Evolutionary conservation across 2,113 vertebrate species (phyloP).

Genomic region (Stercorarius parasiticus): DNA sequence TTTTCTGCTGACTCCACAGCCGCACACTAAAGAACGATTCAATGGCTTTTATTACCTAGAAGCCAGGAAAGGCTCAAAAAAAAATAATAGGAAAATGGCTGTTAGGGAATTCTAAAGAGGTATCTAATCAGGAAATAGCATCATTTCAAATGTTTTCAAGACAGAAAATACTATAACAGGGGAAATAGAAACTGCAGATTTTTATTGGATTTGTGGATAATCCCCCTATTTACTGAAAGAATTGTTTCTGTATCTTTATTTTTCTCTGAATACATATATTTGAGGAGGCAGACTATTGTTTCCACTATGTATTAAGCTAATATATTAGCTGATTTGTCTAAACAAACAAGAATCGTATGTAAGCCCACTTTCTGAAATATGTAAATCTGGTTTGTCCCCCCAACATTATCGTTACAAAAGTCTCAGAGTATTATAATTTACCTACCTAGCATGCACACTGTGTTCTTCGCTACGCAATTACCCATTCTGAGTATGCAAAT

Average conservation of each 20-base stretch:
- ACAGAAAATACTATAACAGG: background rate
- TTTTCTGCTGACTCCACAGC: conserved; percentile 26
- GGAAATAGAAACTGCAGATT: background rate
- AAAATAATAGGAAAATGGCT: background rate
- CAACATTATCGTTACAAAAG: background rate
- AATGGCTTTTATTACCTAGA: background rate
- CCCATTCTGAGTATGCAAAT: background rate
- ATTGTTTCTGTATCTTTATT: background rate
- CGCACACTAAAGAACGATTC: background rate
- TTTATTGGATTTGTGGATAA: conserved; percentile 15
- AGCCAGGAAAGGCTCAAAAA: background rate
- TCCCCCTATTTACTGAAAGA: background rate
- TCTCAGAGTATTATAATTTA: background rate
- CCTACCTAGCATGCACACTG: background rate
- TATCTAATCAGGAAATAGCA: background rate
- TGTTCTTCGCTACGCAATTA: background rate
- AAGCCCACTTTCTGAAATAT: background rate
- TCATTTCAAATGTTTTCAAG: background rate
- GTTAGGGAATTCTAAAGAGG: background rate
- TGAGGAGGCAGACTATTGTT: background rate
- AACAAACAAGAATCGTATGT: background rate
- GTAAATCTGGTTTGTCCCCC: background rate
- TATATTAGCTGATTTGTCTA: background rate
- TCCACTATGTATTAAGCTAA: background rate
- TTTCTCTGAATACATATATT: background rate